A percentile compares a stretch with the other conserved stretches of the same genome.
phyloP scores from a whole-genome alignment of 2,113 vertebrate genomes.

The Gracilinanus agilis region DNA sequence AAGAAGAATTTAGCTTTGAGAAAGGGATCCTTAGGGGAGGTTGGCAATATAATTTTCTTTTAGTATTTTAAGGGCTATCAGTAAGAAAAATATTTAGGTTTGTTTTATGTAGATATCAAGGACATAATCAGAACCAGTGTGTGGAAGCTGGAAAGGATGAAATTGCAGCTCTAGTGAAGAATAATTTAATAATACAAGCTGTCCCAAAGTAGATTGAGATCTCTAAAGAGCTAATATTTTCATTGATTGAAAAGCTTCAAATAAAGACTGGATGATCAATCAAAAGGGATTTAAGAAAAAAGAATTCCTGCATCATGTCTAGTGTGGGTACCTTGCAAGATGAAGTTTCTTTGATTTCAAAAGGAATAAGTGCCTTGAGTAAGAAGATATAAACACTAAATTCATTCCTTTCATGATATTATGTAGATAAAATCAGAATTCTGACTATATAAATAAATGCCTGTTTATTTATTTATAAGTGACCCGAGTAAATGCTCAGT shows the following conservation, averaged over 20 bases:
- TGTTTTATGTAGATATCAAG: neutral
- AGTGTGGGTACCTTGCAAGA: neutral
- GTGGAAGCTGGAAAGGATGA: neutral
- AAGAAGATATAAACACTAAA: neutral
- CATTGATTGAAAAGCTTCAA: neutral
- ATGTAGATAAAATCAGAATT: neutral
- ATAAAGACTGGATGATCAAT: neutral
- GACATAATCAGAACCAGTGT: neutral
- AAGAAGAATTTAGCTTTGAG: neutral
- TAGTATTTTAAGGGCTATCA: neutral
- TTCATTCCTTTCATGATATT: neutral
- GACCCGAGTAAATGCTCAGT: neutral
- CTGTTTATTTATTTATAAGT: too few relatives aligned
- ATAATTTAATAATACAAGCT: neutral
- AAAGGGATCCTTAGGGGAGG: neutral
- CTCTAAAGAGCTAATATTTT: neutral
- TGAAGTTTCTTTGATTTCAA: neutral
- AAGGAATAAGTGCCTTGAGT: neutral
- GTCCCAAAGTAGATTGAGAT: neutral
- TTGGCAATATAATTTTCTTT: neutral
- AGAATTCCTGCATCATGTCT: neutral
- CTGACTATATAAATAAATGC: neutral
- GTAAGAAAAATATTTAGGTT: neutral
- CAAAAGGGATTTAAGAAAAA: too few relatives aligned
- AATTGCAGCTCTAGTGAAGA: neutral